These are phyloP conservation scores for Metaphire vulgaris DNA, from an alignment of 1,140 invertebrate species.

Conservation along the genomic window DNA sequence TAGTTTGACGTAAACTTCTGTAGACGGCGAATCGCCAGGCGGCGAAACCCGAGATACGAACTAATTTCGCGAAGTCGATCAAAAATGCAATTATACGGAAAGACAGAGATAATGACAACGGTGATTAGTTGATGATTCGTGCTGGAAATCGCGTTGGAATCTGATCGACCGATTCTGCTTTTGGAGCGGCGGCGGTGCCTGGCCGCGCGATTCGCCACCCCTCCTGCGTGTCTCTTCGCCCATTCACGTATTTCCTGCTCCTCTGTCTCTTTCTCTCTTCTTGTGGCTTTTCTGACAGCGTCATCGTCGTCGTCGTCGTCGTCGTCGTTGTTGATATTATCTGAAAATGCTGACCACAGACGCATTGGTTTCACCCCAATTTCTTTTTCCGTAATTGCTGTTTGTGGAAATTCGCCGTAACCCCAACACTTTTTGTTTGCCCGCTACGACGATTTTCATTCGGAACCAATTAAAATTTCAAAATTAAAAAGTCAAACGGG, in stretches of 20 bases:
- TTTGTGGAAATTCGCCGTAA: too few relatives aligned
- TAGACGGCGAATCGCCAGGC: background rate
- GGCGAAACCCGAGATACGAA: background rate
- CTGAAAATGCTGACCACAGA: background rate
- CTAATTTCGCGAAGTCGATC: background rate
- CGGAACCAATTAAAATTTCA: too few relatives aligned
- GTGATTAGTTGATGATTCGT: background rate
- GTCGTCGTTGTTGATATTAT: background rate
- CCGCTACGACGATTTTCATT: too few relatives aligned
- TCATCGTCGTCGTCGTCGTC: too few relatives aligned
- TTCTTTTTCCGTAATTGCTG: background rate
- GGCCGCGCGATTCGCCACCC: too few relatives aligned
- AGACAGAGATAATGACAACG: slow-evolving; percentile 1
- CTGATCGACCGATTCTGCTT: background rate
- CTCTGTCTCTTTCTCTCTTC: too few relatives aligned
- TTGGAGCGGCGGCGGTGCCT: too few relatives aligned
- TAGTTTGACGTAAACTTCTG: background rate
- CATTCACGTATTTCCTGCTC: too few relatives aligned
- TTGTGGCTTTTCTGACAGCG: too few relatives aligned
- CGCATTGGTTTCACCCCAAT: background rate
- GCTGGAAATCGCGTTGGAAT: background rate
- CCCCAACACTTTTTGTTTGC: too few relatives aligned
- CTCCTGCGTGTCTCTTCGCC: too few relatives aligned
- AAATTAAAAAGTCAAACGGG: too few relatives aligned
- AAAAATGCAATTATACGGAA: background rate